Percentiles rank a stretch among this genome's conserved stretches.
Evolutionary conservation across 2,888 invertebrate species (phyloP).

Genomic region (Aethes cnicana): DNA sequence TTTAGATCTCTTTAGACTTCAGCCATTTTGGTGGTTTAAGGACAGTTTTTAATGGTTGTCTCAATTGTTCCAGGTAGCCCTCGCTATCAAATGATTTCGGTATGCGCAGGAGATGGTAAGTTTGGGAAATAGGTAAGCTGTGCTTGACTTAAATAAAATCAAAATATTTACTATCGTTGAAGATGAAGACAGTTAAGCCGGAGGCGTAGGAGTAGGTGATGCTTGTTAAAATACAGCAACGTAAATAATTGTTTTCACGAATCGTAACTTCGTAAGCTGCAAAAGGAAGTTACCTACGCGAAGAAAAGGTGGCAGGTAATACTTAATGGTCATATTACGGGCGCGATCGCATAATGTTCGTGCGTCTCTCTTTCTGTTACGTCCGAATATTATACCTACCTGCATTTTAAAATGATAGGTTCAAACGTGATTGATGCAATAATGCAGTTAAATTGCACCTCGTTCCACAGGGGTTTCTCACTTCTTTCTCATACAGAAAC

Average conservation of each 20-base stretch:
- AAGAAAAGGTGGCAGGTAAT: constrained; percentile 20
- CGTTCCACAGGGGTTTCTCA: no score
- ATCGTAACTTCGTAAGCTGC: constrained; percentile 19
- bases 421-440: no score
- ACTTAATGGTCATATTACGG: constrained; percentile 29
- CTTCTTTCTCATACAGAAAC: no score
- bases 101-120: constrained; percentile 2
- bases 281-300: constrained; percentile 30
- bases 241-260: constrained; percentile 21
- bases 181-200: neutral
- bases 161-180: neutral
- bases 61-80: constrained; percentile 23
- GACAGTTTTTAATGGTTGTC: neutral
- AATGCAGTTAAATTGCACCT: no score
- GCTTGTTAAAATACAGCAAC: constrained; percentile 15
- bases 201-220: neutral
- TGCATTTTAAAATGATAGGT: neutral
- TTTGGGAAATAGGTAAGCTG: neutral
- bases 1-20: no score
- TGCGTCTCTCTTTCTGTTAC: constrained; percentile 21
- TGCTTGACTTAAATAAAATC: neutral
- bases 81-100: neutral
- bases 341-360: constrained; percentile 25
- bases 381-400: neutral
- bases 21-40: no score